Conservation (phyloP, 30 jellyfish, hydroid and myxozoan genomes). For the Pelagia noctiluca region DNA sequence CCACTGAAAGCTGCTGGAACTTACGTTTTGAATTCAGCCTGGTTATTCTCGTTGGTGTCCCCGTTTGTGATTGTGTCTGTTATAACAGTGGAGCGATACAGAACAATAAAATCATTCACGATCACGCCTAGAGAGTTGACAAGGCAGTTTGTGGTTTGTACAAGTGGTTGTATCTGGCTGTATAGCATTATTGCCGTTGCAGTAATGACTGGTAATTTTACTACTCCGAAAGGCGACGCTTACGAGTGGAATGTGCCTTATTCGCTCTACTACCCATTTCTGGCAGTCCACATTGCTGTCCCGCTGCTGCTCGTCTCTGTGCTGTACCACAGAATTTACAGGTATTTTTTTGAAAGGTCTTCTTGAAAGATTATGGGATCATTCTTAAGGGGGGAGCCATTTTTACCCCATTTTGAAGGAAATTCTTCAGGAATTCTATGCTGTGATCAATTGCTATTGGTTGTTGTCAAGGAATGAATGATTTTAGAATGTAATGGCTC, state of each 20-base stretch:
- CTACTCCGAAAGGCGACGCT: constrained; percentile 3
- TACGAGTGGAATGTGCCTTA: constrained; percentile 71
- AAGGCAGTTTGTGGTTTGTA: background rate
- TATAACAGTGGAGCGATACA: constrained; percentile 75
- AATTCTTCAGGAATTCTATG: too few species aligned
- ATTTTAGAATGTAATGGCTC: too few species aligned
- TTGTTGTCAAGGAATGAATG: too few species aligned
- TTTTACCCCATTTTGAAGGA: too few species aligned
- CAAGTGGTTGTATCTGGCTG: constrained; percentile 60
- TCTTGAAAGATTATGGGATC: too few species aligned
- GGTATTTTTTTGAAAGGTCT: too few species aligned
- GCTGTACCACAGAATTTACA: constrained; percentile 40
- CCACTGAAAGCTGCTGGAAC: constrained; percentile 64
- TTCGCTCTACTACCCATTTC: constrained; percentile 67
- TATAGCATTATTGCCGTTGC: constrained; percentile 60
- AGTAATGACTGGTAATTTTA: constrained; percentile 56
- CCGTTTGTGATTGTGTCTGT: constrained; percentile 75
- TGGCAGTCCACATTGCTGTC: constrained; percentile 59
- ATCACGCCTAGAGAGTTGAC: constrained; percentile 8
- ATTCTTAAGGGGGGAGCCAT: too few species aligned
- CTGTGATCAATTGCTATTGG: too few species aligned
- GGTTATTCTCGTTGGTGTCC: constrained; percentile 73
- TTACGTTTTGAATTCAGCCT: constrained; percentile 44
- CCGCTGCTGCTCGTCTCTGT: constrained; percentile 46
- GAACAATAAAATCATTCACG: constrained; percentile 29